Percentiles rank a stretch among this genome's conserved stretches.
These are phyloP conservation scores for Parnassius apollo DNA, from an alignment of 2,888 invertebrate species.

Conservation along the genomic window DNA sequence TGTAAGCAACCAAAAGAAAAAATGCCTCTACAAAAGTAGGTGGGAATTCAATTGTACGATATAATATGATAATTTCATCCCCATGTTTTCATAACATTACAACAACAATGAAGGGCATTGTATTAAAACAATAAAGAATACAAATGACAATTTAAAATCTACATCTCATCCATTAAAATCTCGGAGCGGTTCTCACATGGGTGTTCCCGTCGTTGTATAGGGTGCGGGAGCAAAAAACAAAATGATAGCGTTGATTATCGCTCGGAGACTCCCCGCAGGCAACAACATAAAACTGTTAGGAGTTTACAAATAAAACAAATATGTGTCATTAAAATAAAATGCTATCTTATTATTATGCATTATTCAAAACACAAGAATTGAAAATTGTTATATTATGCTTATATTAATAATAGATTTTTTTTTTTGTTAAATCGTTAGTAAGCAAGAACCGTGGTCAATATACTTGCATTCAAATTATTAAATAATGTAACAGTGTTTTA, in stretches of 20 bases:
- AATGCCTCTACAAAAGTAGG: constrained; percentile 2
- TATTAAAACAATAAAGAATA: constrained; percentile 58
- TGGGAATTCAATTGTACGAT: constrained; percentile 27
- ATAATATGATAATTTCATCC: constrained; percentile 27
- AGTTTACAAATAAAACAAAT: constrained; percentile 14
- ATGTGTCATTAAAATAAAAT: constrained; percentile 11
- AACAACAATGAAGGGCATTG: constrained; percentile 37
- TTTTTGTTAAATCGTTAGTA: no score
- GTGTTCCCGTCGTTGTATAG: constrained; percentile 12
- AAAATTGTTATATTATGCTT: constrained; percentile 3
- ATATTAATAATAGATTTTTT: not conserved
- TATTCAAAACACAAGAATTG: constrained; percentile 7
- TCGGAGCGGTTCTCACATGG: constrained; percentile 18
- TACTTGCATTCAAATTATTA: no score
- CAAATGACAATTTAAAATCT: constrained; percentile 58
- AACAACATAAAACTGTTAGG: constrained; percentile 17
- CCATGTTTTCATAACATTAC: constrained; percentile 28
- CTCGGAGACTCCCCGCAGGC: constrained; percentile 22
- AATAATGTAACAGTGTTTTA: no score
- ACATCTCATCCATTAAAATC: constrained; percentile 46
- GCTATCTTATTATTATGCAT: constrained; percentile 18
- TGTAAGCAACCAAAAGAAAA: not conserved
- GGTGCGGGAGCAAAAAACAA: constrained; percentile 21
- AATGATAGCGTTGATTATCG: constrained; percentile 22
- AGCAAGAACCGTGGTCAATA: no score